Evolutionary conservation across 64 coral and sea anemone genomes (phyloP).

Genomic region (Stylophora pistillata): DNA sequence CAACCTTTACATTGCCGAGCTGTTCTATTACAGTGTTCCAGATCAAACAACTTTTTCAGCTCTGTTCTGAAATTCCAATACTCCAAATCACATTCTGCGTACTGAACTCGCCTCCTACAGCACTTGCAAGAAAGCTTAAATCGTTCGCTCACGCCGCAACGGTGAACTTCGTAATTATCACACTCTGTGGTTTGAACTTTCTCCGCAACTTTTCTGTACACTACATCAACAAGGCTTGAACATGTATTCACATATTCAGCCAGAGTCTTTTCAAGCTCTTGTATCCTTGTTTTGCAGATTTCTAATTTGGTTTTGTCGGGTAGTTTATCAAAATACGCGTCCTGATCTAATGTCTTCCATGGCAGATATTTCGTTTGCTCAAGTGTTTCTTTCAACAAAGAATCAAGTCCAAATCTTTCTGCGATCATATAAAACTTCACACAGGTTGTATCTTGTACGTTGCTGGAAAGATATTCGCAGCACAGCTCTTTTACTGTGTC

Average conservation of each 20-base stretch:
- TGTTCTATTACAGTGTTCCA: constrained; percentile 49
- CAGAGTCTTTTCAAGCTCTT: constrained; percentile 60
- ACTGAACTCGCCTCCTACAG: constrained; percentile 50
- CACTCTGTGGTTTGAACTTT: constrained; percentile 17
- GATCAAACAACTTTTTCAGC: constrained; percentile 66
- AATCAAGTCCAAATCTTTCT: constrained; percentile 32
- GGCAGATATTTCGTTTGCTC: constrained; percentile 26
- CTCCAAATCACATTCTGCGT: constrained; percentile 17
- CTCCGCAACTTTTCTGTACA: constrained; percentile 51
- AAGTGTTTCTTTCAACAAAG: constrained; percentile 32
- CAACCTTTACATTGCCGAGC: constrained; percentile 28
- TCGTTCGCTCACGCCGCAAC: background rate
- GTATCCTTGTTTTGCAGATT: constrained; percentile 35
- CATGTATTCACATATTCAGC: constrained; percentile 54
- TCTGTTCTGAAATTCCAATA: constrained; percentile 23
- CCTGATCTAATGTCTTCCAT: background rate
- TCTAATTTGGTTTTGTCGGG: constrained; percentile 48
- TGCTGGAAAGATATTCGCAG: constrained; percentile 36
- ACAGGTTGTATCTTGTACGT: constrained; percentile 25
- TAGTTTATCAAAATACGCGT: constrained; percentile 13
- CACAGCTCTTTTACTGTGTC: constrained; percentile 40
- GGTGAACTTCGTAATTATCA: constrained; percentile 43
- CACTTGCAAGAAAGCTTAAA: constrained; percentile 64
- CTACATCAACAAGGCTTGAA: constrained; percentile 3
- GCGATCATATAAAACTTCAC: constrained; percentile 34